Evolutionary conservation across 2,113 vertebrate genomes (phyloP), one percentile per base, ranked within the genome.

Genomic region (Peromyscus californicus): DNA sequence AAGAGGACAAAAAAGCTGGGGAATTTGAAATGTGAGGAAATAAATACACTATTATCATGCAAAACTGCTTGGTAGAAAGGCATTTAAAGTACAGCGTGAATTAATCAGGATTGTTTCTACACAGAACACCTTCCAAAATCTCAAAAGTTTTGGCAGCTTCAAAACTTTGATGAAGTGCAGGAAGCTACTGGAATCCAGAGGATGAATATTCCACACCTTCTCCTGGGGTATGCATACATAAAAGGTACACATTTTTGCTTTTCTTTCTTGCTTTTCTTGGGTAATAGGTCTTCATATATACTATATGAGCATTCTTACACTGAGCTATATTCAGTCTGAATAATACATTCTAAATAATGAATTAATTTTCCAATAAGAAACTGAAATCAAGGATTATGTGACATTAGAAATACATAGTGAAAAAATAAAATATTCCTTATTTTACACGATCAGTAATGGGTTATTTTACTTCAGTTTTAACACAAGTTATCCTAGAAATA

Each of bases 31-130:
- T 90, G 91, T 91, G 97, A 97, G 98, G 93, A 97, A 98, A 97
- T 97, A 97, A 98, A 97, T 87, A 97, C 26, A 79, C 91, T 89
- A 97, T 98, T 98, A 96, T 98, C 89, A 97, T 97, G 97, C 86
- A 98, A 98, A 98, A 97, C 90, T 92, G 8, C 82, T 72, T 91
- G 42, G 67, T 89, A 96, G 95, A 96, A 51, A 98, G 94, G 86
- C 61, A 91, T 96, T 97, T 95, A 42, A 90, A 90, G 84, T 76
- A 76, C 88, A 93, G 67, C 89, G 4, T 84, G 95, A 93, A 96
- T 97, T 97, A 97, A 97, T 95, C 93, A 96, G 92, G 72, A 96
- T 84, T 96, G 57, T 95, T 97, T 97, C 89, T 94, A 97, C 97
- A 96, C 95, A 95, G 89, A 86, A 11, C 59, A 88, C 94, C 94